Conservation (phyloP, 37 sponge, comb jelly and placozoan species). For the Oopsacas minuta region DNA sequence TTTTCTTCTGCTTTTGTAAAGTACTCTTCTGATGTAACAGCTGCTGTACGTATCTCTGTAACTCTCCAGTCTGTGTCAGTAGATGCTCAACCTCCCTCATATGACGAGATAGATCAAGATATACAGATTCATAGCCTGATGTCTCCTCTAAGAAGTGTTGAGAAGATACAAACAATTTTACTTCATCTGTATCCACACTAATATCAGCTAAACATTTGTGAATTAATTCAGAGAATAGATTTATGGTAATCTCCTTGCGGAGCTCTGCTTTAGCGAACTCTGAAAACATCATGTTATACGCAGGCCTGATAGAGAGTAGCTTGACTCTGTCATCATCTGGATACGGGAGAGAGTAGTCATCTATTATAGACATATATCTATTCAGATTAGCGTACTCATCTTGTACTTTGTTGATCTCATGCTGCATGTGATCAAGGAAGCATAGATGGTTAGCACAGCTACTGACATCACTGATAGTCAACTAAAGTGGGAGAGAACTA, state of each 20-base stretch:
- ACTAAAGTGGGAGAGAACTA: not conserved
- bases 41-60: not conserved
- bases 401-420: not conserved
- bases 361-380: not conserved
- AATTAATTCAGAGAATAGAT: not conserved
- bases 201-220: not conserved
- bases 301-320: not conserved
- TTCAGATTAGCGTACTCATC: not conserved
- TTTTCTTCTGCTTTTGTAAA: not conserved
- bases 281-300: not conserved
- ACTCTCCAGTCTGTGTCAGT: slow-evolving; percentile 4
- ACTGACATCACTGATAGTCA: not conserved
- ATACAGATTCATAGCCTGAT: slow-evolving; percentile 2
- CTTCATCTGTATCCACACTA: not conserved
- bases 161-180: slow-evolving; percentile 1
- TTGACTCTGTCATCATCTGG: not conserved
- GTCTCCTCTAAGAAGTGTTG: slow-evolving; percentile 2
- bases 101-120: not conserved
- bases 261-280: not conserved
- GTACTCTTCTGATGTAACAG: not conserved
- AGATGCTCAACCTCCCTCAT: not conserved
- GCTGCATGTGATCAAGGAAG: slow-evolving; percentile 17
- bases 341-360: not conserved
- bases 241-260: not conserved
- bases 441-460: slow-evolving; percentile 14